Conservation (phyloP, 2,797 vertebrate species). For the Arrhamphus sclerolepis region DNA sequence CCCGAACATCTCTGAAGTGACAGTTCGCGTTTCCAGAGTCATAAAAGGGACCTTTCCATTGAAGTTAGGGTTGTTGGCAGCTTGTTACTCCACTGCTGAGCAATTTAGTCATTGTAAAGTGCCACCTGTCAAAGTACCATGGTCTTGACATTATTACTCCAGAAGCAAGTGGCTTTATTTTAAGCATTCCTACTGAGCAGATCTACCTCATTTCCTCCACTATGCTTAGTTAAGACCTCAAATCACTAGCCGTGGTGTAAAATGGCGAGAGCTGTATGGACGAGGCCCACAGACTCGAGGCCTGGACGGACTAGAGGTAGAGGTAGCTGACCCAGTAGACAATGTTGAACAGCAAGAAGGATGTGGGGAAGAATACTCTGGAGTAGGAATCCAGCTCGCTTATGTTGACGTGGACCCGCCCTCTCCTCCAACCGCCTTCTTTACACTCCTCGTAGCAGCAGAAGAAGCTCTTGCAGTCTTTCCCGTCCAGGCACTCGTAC, state of each 20-base stretch:
- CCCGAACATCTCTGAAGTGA: slow-evolving; percentile 34
- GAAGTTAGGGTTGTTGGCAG: slow-evolving; percentile 9
- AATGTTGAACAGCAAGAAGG: slow-evolving; percentile 95
- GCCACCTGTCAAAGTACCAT: slow-evolving; percentile 18
- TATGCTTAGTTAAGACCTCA: slow-evolving; percentile 27
- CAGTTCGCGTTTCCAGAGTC: slow-evolving; percentile 41
- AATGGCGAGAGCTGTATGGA: slow-evolving; percentile 19
- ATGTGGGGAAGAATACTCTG: slow-evolving; percentile 95
- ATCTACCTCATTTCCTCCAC: slow-evolving; percentile 27
- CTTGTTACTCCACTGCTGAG: slow-evolving; percentile 28
- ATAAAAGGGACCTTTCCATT: slow-evolving; percentile 12
- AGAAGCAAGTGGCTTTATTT: slow-evolving; percentile 9
- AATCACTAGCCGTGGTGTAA: slow-evolving; percentile 29
- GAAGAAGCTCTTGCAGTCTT: slow-evolving; percentile 98
- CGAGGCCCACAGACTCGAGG: neutral
- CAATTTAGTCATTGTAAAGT: neutral
- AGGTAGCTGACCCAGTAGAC: slow-evolving; percentile 99
- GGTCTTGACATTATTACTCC: slow-evolving; percentile 16
- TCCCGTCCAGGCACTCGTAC: slow-evolving; percentile 95
- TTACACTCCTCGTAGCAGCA: slow-evolving; percentile 96
- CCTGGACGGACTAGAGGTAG: slow-evolving; percentile 87
- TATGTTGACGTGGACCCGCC: slow-evolving; percentile 93
- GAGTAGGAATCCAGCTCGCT: slow-evolving; percentile 94
- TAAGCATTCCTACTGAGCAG: slow-evolving; percentile 8
- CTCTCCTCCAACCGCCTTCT: slow-evolving; percentile 91